Base-by-base conservation (phyloP, 1,140 invertebrate species). In the Helicoverpa armigera region DNA sequence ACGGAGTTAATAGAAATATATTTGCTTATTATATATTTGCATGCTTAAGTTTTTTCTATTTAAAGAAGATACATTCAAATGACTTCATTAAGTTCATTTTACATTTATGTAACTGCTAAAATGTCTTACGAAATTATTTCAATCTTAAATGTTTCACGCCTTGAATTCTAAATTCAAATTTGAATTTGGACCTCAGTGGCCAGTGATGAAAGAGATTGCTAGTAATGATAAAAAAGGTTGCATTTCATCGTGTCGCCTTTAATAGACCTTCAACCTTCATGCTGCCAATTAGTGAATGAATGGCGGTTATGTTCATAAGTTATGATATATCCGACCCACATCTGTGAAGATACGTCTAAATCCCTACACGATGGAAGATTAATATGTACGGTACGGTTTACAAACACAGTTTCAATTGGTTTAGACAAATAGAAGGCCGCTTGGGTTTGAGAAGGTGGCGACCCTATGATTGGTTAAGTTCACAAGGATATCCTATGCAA, bases 301-400 rank as follows among this genome's bases (percentile, higher is more conserved):
- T 35, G 35, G 35, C 23, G 23, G 23, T 23, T 23, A 35, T 35
- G 35, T 35, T 3, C 7, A 35, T 35, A 60, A 60, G 9, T 60
- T 60, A 31, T 58, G 16, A 18, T 16, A 18, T 58, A 58, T 18
- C 53, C 12, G 35, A 54, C 13, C 53, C 53, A 54, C 4, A 54
- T 23, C 31, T 4, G n/a, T 48, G 31, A 43, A 65, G 50, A 14
- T 53, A 29, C 14, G 14, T 51, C 50, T 54, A 11, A 67, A 67
- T 48, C 43, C 63, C 63, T 50, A 67, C 43, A 50, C 43, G n/a
- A 54, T 53, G 13, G 67, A 70, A 70, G 67, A 70, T 70, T 70
- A 70, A 70, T 70, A 69, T 51, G 50, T 51, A 53, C 51, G 23
- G 67, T 3, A 53, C 51, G 23, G 67, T 3, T 70, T 70, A 23